These are phyloP conservation scores for Lates japonicus DNA, from an alignment of 2,797 vertebrate species.

Conservation along the genomic window DNA sequence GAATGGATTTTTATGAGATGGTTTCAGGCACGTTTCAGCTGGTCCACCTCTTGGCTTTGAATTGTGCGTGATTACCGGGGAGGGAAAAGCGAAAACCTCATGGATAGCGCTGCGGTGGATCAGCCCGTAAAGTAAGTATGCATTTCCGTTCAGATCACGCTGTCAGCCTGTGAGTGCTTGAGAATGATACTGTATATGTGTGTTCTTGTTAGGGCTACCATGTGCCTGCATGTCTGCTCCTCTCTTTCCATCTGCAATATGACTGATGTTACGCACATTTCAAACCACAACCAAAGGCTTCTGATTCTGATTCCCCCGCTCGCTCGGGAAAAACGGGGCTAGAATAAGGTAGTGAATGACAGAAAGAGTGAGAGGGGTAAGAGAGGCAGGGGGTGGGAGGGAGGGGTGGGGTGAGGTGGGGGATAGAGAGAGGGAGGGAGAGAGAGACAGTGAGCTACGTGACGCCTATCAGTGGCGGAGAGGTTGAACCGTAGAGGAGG, in stretches of 20 bases:
- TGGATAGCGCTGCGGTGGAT: constrained; percentile 76
- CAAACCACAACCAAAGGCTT: constrained; percentile 5
- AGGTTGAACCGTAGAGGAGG: constrained; percentile 80
- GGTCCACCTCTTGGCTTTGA: constrained; percentile 67
- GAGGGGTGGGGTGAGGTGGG: constrained; percentile 21
- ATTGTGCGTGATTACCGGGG: constrained; percentile 65
- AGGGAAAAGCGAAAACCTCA: constrained; percentile 57
- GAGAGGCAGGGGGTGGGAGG: constrained; percentile 39
- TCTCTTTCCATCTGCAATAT: constrained; percentile 14
- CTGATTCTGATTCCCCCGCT: constrained; percentile 24
- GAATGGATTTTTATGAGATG: constrained; percentile 75
- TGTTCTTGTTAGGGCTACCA: constrained; percentile 23
- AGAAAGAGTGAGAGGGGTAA: constrained; percentile 58
- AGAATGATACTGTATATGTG: constrained; percentile 23
- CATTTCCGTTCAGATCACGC: constrained; percentile 47
- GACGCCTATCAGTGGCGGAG: constrained; percentile 84
- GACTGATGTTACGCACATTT: constrained; percentile 56
- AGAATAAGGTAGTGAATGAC: constrained; percentile 67
- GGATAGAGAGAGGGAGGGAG: constrained; percentile 59
- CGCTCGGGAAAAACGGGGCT: constrained; percentile 47
- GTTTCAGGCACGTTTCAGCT: constrained; percentile 63
- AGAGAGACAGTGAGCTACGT: constrained; percentile 76
- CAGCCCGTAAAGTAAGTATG: constrained; percentile 81
- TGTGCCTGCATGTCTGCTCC: constrained; percentile 28
- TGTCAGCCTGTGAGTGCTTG: constrained; percentile 28